Percentiles rank a stretch among this genome's conserved stretches.
phyloP scores from a whole-genome alignment of 2,888 invertebrate genomes.

The Embidobia sp. region DNA sequence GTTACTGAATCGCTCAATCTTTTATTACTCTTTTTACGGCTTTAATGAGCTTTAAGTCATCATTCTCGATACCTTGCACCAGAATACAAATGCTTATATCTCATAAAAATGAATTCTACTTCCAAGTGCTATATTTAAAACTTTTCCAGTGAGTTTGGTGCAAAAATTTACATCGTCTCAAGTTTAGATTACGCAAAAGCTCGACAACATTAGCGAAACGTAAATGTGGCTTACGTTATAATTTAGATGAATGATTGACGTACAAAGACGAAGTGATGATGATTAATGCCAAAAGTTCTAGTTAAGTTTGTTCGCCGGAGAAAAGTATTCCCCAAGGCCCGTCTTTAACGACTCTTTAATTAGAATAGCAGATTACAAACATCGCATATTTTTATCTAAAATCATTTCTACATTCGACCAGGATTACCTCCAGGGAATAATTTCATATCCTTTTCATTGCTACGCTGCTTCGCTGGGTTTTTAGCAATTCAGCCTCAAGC shows the following conservation, averaged over 20 bases:
- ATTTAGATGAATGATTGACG: slow-evolving; percentile 61
- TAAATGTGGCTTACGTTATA: slow-evolving; percentile 47
- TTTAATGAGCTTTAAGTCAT: slow-evolving; percentile 23
- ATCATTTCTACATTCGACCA: slow-evolving; percentile 66
- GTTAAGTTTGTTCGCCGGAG: slow-evolving; percentile 24
- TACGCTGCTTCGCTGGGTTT: slow-evolving; percentile 46
- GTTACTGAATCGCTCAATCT: too few species aligned
- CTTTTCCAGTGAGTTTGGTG: slow-evolving; percentile 32
- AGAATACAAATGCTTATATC: slow-evolving; percentile 30
- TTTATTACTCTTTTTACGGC: slow-evolving; percentile 5
- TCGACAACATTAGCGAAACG: slow-evolving; percentile 47
- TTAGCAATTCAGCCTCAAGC: slow-evolving; percentile 40
- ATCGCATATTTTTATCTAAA: slow-evolving; percentile 73
- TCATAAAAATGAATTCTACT: slow-evolving; percentile 47
- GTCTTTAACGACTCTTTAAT: slow-evolving; percentile 67
- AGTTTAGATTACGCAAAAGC: slow-evolving; percentile 30
- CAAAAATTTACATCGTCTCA: slow-evolving; percentile 36
- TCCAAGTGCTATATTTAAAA: slow-evolving; percentile 50
- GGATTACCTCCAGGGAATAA: slow-evolving; percentile 68
- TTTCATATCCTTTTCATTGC: slow-evolving; percentile 65
- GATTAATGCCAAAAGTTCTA: slow-evolving; percentile 58
- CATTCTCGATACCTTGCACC: slow-evolving; percentile 3
- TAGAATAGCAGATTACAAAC: slow-evolving; percentile 71
- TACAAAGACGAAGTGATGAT: slow-evolving; percentile 57
- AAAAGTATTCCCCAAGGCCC: slow-evolving; percentile 38